Evolutionary conservation across 2,888 invertebrate genomes (phyloP).

Genomic region (Amiota mariae): DNA sequence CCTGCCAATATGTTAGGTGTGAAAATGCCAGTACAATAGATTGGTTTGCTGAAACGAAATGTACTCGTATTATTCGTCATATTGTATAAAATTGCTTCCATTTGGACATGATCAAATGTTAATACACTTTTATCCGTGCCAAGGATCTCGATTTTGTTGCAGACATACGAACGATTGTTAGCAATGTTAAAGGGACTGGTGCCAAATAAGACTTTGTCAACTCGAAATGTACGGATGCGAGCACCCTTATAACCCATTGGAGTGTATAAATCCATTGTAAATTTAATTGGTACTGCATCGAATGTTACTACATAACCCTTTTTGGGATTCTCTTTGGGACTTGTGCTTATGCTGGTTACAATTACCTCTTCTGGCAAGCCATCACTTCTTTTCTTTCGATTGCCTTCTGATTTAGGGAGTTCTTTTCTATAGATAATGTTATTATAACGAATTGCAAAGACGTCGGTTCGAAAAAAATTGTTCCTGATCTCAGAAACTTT

Average conservation of each 20-base stretch:
- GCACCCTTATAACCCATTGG: not conserved
- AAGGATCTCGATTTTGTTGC: conserved; percentile 29
- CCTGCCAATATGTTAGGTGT: conserved; percentile 42
- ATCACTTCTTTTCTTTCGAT: not conserved
- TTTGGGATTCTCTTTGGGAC: not conserved
- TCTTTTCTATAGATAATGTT: too few species aligned
- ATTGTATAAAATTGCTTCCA: not conserved
- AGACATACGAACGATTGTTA: not conserved
- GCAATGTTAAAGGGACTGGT: not conserved
- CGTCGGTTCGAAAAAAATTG: not conserved
- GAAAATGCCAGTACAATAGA: conserved; percentile 22
- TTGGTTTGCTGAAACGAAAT: conserved; percentile 45
- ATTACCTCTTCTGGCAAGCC: not conserved
- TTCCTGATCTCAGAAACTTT: not conserved
- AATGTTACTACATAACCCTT: not conserved
- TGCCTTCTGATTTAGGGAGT: not conserved
- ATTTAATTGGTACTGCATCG: not conserved
- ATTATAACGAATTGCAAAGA: not conserved
- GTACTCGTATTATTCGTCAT: conserved; percentile 32
- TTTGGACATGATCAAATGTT: not conserved
- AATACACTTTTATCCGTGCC: not conserved
- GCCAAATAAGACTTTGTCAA: not conserved
- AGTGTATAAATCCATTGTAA: not conserved
- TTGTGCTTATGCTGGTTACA: not conserved
- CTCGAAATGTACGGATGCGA: not conserved